A percentile compares a stretch with the other conserved stretches of the same genome.
phyloP scores from a whole-genome alignment of 1,140 invertebrate species.

The Maconellicoccus hirsutus region DNA sequence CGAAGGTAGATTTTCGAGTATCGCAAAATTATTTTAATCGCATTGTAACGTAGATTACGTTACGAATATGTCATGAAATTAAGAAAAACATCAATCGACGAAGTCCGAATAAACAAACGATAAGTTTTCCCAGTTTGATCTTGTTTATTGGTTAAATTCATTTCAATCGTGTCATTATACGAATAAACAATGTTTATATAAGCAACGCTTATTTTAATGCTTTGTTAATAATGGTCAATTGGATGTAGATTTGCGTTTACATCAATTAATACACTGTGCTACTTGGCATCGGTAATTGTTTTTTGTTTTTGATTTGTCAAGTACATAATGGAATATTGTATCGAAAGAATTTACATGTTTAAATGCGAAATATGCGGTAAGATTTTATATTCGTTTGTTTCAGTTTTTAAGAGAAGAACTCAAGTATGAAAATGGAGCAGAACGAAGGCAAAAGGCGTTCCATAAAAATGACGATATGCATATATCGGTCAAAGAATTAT shows the following conservation, averaged over 20 bases:
- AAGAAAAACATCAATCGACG: no score
- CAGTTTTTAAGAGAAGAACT: conserved; percentile 90
- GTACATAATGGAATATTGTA: neutral
- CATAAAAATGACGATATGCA: conserved; percentile 93
- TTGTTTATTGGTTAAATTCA: no score
- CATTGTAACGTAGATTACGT: no score
- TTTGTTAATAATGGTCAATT: neutral
- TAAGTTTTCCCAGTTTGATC: no score
- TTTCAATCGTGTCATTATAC: no score
- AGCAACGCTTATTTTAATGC: no score
- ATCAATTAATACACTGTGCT: neutral
- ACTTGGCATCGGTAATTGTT: neutral
- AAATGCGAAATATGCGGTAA: neutral
- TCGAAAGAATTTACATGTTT: no score
- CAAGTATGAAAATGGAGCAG: conserved; percentile 84
- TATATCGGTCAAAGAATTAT: conserved; percentile 86
- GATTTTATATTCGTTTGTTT: conserved; percentile 28
- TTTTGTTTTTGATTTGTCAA: neutral
- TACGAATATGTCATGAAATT: no score
- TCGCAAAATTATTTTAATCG: no score
- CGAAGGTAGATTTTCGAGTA: no score
- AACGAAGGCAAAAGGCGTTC: conserved; percentile 78
- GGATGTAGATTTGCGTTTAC: neutral
- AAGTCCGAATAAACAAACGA: no score
- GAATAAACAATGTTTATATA: no score